A percentile compares a stretch with the other conserved stretches of the same genome.
Evolutionary conservation across 2,888 invertebrate genomes (phyloP).

Genomic region (Anorthoa munda): DNA sequence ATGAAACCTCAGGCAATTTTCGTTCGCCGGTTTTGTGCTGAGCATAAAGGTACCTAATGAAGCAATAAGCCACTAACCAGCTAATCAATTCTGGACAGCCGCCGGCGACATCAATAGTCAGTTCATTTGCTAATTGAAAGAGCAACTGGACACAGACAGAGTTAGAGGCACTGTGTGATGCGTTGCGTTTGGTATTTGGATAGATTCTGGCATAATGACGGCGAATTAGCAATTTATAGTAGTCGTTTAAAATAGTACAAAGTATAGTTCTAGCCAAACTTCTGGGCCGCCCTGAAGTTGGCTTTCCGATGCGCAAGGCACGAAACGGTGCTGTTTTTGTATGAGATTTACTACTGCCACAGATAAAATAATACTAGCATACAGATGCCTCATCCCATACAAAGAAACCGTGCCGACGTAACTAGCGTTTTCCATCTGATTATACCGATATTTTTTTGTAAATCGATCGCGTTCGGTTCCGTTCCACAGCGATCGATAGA

Average conservation of each 20-base stretch:
- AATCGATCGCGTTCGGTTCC: too few species aligned
- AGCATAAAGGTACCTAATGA: conserved; percentile 44
- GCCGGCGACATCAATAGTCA: conserved; percentile 27
- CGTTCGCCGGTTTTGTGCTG: background rate
- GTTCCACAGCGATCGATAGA: too few species aligned
- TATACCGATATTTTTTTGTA: too few species aligned
- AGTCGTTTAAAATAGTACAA: background rate
- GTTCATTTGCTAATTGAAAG: conserved; percentile 38
- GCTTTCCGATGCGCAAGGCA: too few species aligned
- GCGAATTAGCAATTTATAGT: background rate
- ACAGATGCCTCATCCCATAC: too few species aligned
- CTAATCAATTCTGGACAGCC: conserved; percentile 42
- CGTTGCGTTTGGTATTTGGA: background rate
- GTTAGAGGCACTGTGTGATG: background rate
- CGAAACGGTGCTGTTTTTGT: too few species aligned
- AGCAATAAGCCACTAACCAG: conserved; percentile 27
- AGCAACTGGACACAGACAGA: conserved; percentile 9
- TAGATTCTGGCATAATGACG: background rate
- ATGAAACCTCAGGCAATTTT: background rate
- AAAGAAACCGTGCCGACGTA: too few species aligned
- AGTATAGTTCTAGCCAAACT: too few species aligned
- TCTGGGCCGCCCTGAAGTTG: too few species aligned
- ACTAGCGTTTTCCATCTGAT: too few species aligned
- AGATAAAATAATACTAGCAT: too few species aligned
- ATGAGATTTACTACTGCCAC: too few species aligned